phyloP scores from a whole-genome alignment of 2,113 vertebrate genomes.

The Machaerirhynchus nigripectus region DNA sequence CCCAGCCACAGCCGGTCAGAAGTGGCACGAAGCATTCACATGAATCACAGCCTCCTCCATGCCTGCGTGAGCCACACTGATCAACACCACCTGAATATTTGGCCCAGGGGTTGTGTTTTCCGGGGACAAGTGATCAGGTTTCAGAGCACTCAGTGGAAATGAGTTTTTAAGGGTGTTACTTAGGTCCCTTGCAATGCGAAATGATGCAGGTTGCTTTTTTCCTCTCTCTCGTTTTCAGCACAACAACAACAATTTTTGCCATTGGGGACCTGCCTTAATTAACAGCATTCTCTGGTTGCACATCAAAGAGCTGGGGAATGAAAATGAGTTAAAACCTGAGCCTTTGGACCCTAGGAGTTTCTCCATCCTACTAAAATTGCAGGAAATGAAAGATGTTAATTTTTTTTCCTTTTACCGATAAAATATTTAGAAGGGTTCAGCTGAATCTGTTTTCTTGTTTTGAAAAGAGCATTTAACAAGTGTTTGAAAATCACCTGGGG shows the following conservation, averaged over 20 bases:
- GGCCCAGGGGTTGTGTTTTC: not conserved
- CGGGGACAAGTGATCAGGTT: not conserved
- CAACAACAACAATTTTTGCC: not conserved
- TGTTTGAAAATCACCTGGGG: not conserved
- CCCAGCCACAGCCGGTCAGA: fast-evolving
- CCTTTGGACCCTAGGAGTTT: not conserved
- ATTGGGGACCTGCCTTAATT: constrained; percentile 7
- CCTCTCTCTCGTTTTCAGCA: not conserved
- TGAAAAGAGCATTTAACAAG: not conserved
- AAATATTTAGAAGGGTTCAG: not conserved
- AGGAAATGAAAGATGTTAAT: not conserved
- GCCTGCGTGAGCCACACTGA: not conserved
- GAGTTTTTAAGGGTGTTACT: not conserved
- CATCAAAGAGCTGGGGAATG: constrained; percentile 2
- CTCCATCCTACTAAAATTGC: not conserved
- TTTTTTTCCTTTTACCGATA: not conserved
- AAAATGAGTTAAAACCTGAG: constrained; percentile 2
- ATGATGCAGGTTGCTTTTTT: not conserved
- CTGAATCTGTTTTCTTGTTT: not conserved
- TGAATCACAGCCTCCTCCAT: not conserved
- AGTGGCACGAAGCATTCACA: fast-evolving
- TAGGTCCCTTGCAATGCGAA: not conserved
- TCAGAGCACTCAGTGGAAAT: not conserved
- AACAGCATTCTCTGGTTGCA: not conserved
- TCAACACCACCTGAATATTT: not conserved